Conservation (phyloP, 2,888 invertebrate genomes). For the Plemyria rubiginata region DNA sequence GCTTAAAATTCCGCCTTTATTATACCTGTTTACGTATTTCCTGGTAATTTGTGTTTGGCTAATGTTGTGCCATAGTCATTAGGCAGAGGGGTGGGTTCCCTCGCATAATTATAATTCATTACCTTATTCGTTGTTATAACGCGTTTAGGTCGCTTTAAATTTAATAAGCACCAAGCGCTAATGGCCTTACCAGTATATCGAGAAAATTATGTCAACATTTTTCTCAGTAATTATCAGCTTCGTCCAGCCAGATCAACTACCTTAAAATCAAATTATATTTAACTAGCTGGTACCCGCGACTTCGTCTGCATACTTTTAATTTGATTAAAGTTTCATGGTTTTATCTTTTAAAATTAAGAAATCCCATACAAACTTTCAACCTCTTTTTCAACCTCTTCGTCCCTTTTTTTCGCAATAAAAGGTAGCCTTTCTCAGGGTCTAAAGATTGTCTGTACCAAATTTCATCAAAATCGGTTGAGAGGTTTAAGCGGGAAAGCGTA, state of each 20-base stretch:
- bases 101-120: conserved; percentile 78
- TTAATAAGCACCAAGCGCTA: conserved; percentile 38
- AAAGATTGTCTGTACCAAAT: too few relatives aligned
- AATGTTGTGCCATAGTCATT: conserved; percentile 77
- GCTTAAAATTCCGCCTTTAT: conserved; percentile 53
- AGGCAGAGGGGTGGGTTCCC: conserved; percentile 62
- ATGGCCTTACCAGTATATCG: conserved; percentile 34
- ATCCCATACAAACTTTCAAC: too few relatives aligned
- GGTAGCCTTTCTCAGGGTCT: too few relatives aligned
- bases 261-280: too few relatives aligned
- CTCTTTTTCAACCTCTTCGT: too few relatives aligned
- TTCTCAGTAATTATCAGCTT: conserved; percentile 4
- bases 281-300: too few relatives aligned
- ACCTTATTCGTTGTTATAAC: conserved; percentile 61
- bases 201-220: conserved; percentile 23
- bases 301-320: too few relatives aligned
- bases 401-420: too few relatives aligned
- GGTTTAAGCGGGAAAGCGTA: too few relatives aligned
- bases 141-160: conserved; percentile 52
- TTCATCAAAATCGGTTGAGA: too few relatives aligned
- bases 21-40: conserved; percentile 78
- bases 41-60: conserved; percentile 78
- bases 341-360: too few relatives aligned
- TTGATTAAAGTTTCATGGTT: too few relatives aligned
- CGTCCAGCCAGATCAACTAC: not conserved